A percentile compares a stretch with the other conserved stretches of the same genome.
Evolutionary conservation across 2,113 vertebrate genomes (phyloP).

Genomic region (Uropsilus gracilis): DNA sequence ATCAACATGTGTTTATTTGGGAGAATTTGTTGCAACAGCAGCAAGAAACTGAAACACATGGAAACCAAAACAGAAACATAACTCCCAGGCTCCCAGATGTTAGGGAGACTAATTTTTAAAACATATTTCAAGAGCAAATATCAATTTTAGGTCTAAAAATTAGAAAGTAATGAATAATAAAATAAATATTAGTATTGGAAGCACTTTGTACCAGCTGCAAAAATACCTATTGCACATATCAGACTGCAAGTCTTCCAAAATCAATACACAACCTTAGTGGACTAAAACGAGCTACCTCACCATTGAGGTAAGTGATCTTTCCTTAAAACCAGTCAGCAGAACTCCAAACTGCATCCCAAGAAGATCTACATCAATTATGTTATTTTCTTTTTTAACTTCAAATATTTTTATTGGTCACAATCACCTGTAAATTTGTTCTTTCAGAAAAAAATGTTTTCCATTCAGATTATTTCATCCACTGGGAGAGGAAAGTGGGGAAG

Average conservation of each 20-base stretch:
- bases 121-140: constrained; percentile 39
- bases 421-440: constrained; percentile 89
- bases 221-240: constrained; percentile 51
- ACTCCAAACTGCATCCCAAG: constrained; percentile 87
- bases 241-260: constrained; percentile 49
- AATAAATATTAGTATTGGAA: constrained; percentile 73
- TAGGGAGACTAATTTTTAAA: background rate
- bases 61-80: background rate
- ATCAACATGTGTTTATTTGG: background rate
- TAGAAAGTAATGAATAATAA: constrained; percentile 66
- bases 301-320: background rate
- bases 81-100: background rate
- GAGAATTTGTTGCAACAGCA: background rate
- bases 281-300: background rate
- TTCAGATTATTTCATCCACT: constrained; percentile 87
- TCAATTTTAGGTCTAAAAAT: constrained; percentile 53
- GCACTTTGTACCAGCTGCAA: constrained; percentile 50
- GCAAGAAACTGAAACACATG: background rate
- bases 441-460: constrained; percentile 89
- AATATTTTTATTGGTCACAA: constrained; percentile 85
- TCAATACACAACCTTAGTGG: constrained; percentile 18
- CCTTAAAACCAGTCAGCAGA: background rate
- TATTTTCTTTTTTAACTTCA: constrained; percentile 87
- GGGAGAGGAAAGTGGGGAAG: constrained; percentile 77
- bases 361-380: constrained; percentile 85